Base-by-base conservation (phyloP, 2,888 invertebrate species). In the Pinctada fucata region DNA sequence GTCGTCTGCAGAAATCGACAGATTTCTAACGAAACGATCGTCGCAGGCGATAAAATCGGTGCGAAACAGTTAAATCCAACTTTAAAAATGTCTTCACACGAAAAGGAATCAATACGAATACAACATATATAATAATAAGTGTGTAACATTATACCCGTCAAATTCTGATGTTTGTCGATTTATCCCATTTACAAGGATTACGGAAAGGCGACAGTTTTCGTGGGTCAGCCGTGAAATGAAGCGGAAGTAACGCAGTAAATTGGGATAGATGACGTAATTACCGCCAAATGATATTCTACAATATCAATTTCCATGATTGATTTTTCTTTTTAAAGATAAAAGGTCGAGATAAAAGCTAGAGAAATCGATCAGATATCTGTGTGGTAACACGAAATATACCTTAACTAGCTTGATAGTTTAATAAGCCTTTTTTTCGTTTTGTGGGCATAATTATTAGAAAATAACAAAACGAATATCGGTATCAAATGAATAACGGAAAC, bases 121-220 rank as follows among this genome's bases (percentile, higher is more conserved):
- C 8, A 58, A 58, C 6, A 58, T 58, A 13, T 13, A 13, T 13
- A 58, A 58, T 58, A 58, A 58, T 58, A 10, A 58, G 8, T 10
- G 13, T 6, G 58, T 10, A 58, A 58, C 58, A 58, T 13, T 6
- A 58, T 58, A 58, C 8, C 58, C 6, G 58, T 58, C 6, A 58
- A 58, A 58, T 58, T 58, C 13, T 58, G 8, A 58, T 10, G 13
- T 58, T 58, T 31, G 31, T 31, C 31, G 31, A 31, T 31, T 31
- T 31, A 31, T 31, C 31, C 31, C 31, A 31, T 31, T 65, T 10
- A 10, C 31, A 65, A 10, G 31, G 31, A 65, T 10, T 65, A 65
- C 31, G n/a, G 65, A 65, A 47, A 68, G 68, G 68, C 68, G 68
- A 68, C 68, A 68, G 16, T 45, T 31, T 68, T 68, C 47, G 16